A percentile compares a stretch with the other conserved stretches of the same genome.
Evolutionary conservation across 2,113 vertebrate genomes (phyloP).

Genomic region (Prinia subflava): DNA sequence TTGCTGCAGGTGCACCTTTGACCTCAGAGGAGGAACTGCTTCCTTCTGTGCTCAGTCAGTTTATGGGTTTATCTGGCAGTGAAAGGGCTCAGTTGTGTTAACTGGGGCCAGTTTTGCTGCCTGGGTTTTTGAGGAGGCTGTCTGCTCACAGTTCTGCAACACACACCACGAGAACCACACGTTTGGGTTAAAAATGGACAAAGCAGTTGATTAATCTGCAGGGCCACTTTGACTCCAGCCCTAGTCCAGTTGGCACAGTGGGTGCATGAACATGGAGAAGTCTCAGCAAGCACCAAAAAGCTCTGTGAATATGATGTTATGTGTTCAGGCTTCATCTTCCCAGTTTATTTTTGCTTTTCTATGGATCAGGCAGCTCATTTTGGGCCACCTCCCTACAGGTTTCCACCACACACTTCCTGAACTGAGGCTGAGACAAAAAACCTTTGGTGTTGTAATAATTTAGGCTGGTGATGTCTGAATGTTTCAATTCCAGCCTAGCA

Average conservation of each 20-base stretch:
- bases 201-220: background rate
- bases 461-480: background rate
- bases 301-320: background rate
- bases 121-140: background rate
- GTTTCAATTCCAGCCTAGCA: background rate
- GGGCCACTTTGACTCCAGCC: background rate
- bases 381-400: background rate
- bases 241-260: background rate
- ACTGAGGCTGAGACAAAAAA: background rate
- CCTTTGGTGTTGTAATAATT: background rate
- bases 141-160: background rate
- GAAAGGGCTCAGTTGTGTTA: background rate
- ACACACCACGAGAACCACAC: background rate
- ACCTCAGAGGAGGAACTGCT: background rate
- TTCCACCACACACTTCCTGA: background rate
- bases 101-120: background rate
- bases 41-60: background rate
- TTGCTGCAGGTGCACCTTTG: background rate
- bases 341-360: background rate
- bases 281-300: background rate
- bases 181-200: background rate
- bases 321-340: background rate
- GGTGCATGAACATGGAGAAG: background rate
- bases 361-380: background rate
- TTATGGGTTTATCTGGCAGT: background rate